These are phyloP conservation scores for Saguinus imperator DNA, from an alignment of 2,113 vertebrate genomes.

Conservation along the genomic window DNA sequence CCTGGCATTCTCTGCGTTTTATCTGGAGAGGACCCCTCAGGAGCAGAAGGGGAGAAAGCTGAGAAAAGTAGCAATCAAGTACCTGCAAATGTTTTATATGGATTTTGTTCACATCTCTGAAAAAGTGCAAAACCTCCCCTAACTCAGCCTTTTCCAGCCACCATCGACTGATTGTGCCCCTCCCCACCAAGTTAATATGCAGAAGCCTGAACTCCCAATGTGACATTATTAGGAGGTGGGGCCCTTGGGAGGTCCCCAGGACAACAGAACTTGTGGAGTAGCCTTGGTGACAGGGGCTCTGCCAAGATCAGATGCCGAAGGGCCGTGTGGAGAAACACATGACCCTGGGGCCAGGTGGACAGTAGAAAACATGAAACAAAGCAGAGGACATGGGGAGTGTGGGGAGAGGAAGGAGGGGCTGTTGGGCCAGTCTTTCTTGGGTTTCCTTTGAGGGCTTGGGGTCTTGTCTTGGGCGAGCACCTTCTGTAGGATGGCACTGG, in stretches of 20 bases:
- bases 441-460: not conserved
- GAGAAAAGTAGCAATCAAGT: not conserved
- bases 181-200: not conserved
- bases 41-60: not conserved
- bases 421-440: not conserved
- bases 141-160: not conserved
- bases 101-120: not conserved
- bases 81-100: not conserved
- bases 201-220: not conserved
- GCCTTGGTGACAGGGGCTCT: not conserved
- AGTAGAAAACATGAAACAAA: not conserved
- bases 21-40: not conserved
- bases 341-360: not conserved
- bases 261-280: not conserved
- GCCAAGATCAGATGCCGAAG: not conserved
- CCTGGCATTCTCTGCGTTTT: not conserved
- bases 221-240: not conserved
- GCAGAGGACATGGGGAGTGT: not conserved
- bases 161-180: not conserved
- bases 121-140: not conserved
- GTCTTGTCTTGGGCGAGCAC: not conserved
- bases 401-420: rapidly evolving
- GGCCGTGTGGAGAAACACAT: not conserved
- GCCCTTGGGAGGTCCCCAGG: not conserved
- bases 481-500: not conserved